phyloP scores from a whole-genome alignment of 2,888 invertebrate species.

The Euzophera pinguis region DNA sequence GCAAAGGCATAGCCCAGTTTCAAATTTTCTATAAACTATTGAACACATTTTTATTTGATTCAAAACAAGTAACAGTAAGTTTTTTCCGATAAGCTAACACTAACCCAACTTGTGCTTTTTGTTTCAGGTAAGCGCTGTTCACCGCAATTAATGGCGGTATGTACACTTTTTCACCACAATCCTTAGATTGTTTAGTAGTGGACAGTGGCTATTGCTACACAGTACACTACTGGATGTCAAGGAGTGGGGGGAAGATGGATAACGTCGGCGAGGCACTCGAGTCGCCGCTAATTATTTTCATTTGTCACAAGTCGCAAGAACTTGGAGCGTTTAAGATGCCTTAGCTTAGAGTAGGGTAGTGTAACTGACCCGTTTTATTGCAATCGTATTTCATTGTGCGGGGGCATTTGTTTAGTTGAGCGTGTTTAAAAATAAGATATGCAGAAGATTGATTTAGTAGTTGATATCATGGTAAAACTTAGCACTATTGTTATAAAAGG shows the following conservation, averaged over 20 bases:
- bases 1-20: too few relatives aligned
- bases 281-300: constrained; percentile 8
- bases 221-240: background rate
- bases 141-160: background rate
- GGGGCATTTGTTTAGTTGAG: background rate
- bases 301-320: constrained; percentile 9
- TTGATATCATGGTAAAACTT: too few relatives aligned
- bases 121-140: background rate
- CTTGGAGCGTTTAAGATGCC: background rate
- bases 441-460: too few relatives aligned
- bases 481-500: too few relatives aligned
- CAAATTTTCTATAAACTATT: too few relatives aligned
- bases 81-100: background rate
- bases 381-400: background rate
- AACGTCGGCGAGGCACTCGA: background rate
- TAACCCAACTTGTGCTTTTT: background rate
- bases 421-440: background rate
- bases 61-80: too few relatives aligned
- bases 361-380: constrained; percentile 2
- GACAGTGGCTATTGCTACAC: background rate
- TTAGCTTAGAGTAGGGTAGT: background rate
- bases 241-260: background rate
- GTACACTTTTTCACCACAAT: background rate
- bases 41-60: too few relatives aligned
- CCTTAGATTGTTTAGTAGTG: background rate